Base-by-base conservation (phyloP, 2,888 invertebrate genomes). In the Carabus problematicus region DNA sequence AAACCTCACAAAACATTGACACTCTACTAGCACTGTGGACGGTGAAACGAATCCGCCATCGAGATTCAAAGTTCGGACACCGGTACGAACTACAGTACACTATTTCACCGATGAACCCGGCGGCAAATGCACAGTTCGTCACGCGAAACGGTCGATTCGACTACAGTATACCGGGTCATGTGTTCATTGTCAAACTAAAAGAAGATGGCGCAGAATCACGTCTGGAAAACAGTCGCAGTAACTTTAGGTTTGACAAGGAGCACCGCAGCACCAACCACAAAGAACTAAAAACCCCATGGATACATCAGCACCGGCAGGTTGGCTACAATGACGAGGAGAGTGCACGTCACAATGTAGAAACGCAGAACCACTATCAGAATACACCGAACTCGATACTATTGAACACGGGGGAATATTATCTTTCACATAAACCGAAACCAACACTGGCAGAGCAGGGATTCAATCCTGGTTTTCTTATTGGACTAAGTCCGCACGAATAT, bases 41-140 rank as follows among this genome's bases (percentile, higher is more conserved):
- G 0, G 89, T 91, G 3, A 89, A 89, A 79, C 84, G 90, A 62
- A 85, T 89, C 62, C 81, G 90, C 49, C 91, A 91, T 77, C 84
- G 87, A 67, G 87, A 88, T 74, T 78, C 79, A 0, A 75, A 81
- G 71, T 78, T 84, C 77, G 80, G 83, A 73, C 82, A 81, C 80
- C 43, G 82, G 79, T 90, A 88, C 75, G 91, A 91, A 79, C 80
- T 90, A 72, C 89, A 89, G 75, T 90, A 89, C 75, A 89, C 87
- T 3, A 85, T 91, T 7, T 86, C 87, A 64, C 84, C 86, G 1
- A 81, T 84, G n/a, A 82, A 81, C 69, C 81, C 81, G 64, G 77
- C 80, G 62, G 77, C 81, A 41, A 71, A 69, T 14, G 72, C 73
- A 18, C 74, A 72, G n/a, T 77, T 75, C 59, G 72, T 78, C n/a